These are phyloP conservation scores for Tenebrio molitor DNA, from an alignment of 1,140 invertebrate species.

Conservation along the genomic window DNA sequence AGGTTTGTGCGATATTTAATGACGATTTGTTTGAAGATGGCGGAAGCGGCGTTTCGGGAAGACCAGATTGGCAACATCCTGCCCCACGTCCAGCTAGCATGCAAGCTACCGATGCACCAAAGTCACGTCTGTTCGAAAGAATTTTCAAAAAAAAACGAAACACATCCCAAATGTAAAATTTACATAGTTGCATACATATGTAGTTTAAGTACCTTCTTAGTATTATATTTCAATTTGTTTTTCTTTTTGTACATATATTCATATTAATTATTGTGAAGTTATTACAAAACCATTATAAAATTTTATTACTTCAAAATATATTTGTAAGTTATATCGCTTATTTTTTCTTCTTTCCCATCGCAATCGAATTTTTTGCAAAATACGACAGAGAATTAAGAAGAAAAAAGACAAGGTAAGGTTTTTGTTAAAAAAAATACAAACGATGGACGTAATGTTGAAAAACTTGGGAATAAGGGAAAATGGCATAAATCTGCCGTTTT, in stretches of 20 bases:
- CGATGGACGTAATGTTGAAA: too few species aligned
- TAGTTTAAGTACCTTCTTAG: conserved; percentile 50
- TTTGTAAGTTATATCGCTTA: not conserved
- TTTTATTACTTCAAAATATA: conserved; percentile 30
- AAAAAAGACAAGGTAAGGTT: too few species aligned
- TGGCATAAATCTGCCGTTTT: too few species aligned
- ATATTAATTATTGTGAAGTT: conserved; percentile 37
- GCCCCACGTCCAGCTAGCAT: conserved; percentile 51
- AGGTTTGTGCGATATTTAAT: not conserved
- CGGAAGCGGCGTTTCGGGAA: conserved; percentile 23
- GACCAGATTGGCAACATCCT: conserved; percentile 52
- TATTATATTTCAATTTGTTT: conserved; percentile 49
- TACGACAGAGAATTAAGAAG: too few species aligned
- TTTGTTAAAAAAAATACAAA: too few species aligned
- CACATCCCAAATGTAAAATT: conserved; percentile 57
- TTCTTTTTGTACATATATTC: conserved; percentile 52
- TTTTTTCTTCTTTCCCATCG: not conserved
- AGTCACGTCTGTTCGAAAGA: conserved; percentile 55
- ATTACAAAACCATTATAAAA: conserved; percentile 2
- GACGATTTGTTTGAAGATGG: conserved; percentile 47
- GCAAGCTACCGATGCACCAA: conserved; percentile 53
- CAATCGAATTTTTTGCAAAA: not conserved
- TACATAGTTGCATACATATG: conserved; percentile 40
- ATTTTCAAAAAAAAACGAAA: conserved; percentile 57
- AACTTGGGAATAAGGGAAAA: too few species aligned